phyloP scores from a whole-genome alignment of 2,888 invertebrate species.

The Linnaemya vulpina region DNA sequence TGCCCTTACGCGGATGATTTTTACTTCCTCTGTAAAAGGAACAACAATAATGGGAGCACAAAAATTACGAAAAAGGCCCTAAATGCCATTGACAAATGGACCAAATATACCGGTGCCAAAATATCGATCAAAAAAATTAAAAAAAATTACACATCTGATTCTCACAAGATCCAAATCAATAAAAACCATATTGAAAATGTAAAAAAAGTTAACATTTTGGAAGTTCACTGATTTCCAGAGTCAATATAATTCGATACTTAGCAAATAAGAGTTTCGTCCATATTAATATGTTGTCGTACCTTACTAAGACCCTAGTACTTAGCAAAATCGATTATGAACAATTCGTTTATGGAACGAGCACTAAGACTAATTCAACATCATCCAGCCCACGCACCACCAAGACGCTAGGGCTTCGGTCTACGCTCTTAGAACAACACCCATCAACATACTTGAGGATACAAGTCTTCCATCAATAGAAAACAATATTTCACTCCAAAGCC shows the following conservation, averaged over 20 bases:
- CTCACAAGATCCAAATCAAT: no score
- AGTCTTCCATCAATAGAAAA: no score
- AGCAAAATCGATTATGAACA: constrained; percentile 16
- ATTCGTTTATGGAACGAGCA: constrained; percentile 4
- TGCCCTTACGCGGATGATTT: constrained; percentile 21
- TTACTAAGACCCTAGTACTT: constrained; percentile 15
- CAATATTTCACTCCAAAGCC: no score
- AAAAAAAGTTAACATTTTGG: not conserved
- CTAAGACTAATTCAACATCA: constrained; percentile 3
- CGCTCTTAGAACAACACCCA: no score
- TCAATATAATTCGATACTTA: constrained; percentile 7
- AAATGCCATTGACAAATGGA: constrained; percentile 3
- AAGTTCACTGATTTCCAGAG: not conserved
- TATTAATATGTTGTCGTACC: not conserved
- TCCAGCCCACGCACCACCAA: no score
- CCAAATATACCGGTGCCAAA: constrained; percentile 23
- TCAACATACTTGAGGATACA: no score
- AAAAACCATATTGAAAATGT: constrained; percentile 19
- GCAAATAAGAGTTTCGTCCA: constrained; percentile 11
- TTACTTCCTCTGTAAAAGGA: constrained; percentile 45
- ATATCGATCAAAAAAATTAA: constrained; percentile 2
- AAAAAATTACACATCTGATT: constrained; percentile 35
- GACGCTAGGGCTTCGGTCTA: no score
- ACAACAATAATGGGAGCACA: not conserved
- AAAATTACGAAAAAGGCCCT: not conserved